Evolutionary conservation across 2,113 vertebrate species (phyloP).

Genomic region (Globicephala melas): DNA sequence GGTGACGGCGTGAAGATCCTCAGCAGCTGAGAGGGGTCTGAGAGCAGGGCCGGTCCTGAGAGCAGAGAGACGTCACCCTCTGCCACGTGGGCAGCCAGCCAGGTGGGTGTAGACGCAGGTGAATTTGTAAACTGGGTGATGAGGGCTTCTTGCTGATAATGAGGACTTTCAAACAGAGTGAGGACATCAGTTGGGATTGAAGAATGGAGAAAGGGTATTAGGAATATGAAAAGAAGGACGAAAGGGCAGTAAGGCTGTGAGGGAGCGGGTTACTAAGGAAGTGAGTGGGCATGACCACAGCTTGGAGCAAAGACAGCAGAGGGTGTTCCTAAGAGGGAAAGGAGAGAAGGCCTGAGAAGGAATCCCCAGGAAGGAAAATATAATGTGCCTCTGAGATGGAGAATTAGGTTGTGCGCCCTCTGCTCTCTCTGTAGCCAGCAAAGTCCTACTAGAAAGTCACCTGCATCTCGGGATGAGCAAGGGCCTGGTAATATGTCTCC

Average conservation of each 20-base stretch:
- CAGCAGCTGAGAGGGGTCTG: not conserved
- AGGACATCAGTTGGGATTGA: not conserved
- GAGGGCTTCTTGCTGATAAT: not conserved
- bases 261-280: not conserved
- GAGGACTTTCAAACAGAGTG: not conserved
- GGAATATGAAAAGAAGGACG: not conserved
- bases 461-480: rapidly evolving
- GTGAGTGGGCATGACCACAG: not conserved
- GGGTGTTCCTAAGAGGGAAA: not conserved
- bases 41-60: rapidly evolving
- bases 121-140: rapidly evolving
- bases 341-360: not conserved
- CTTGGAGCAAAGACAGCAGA: not conserved
- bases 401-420: not conserved
- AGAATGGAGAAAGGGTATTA: not conserved
- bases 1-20: too few species aligned
- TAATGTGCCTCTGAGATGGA: not conserved
- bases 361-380: not conserved
- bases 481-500: too few species aligned
- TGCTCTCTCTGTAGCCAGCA: not conserved
- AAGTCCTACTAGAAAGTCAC: not conserved
- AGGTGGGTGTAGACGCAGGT: not conserved
- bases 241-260: not conserved
- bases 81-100: rapidly evolving
- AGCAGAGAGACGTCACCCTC: not conserved